phyloP scores from a whole-genome alignment of 1,140 invertebrate genomes.

The Nixonia krombeini region DNA sequence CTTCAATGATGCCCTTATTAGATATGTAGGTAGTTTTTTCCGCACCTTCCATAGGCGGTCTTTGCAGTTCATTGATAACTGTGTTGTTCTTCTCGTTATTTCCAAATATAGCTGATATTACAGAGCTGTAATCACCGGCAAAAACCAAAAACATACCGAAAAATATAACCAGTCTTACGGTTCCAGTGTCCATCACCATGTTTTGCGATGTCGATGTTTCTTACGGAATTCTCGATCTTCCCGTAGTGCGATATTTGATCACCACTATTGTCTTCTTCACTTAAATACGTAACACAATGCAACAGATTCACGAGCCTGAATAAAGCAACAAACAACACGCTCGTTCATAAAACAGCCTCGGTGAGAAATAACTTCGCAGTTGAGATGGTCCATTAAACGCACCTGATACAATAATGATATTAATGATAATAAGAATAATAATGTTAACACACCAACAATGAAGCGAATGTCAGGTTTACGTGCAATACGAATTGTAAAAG shows the following conservation, averaged over 20 bases:
- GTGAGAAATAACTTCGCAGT: too few species aligned
- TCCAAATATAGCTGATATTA: slow-evolving; percentile 64
- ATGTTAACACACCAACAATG: slow-evolving; percentile 13
- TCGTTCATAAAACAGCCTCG: too few species aligned
- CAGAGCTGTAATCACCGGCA: slow-evolving; percentile 63
- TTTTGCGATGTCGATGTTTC: background rate
- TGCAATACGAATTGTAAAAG: slow-evolving; percentile 22
- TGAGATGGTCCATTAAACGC: too few species aligned
- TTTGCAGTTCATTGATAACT: slow-evolving; percentile 36
- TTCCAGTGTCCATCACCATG: slow-evolving; percentile 65
- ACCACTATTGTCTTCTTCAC: too few species aligned
- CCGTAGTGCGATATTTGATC: slow-evolving; percentile 23
- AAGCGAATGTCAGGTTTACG: slow-evolving; percentile 12
- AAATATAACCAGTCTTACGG: slow-evolving; percentile 67
- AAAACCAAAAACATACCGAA: slow-evolving; percentile 68
- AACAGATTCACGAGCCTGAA: too few species aligned
- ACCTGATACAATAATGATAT: background rate
- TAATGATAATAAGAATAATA: slow-evolving; percentile 1
- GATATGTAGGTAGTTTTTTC: slow-evolving; percentile 32
- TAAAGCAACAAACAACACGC: too few species aligned
- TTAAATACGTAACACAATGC: too few species aligned
- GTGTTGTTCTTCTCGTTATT: slow-evolving; percentile 48
- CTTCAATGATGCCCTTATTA: slow-evolving; percentile 40
- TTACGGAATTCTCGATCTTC: too few species aligned
- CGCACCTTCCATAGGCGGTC: slow-evolving; percentile 31